Evolutionary conservation across 2,113 vertebrate genomes (phyloP).

Genomic region (Percopsis transmontana): DNA sequence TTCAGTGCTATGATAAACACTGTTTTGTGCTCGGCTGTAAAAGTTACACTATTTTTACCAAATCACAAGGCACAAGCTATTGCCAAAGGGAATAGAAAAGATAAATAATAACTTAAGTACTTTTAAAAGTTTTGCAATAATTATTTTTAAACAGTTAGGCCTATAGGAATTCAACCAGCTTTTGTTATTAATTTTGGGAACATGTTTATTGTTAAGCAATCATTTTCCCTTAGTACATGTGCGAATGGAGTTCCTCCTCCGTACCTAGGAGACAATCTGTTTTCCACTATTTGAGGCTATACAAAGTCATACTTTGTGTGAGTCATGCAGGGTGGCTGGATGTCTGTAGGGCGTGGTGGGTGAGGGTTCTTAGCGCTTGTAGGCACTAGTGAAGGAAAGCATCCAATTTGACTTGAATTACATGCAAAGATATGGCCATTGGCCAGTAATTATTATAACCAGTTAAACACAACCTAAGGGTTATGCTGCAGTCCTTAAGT

Average conservation of each 20-base stretch:
- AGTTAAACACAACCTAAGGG: background rate
- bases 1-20: background rate
- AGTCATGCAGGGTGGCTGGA: slow-evolving; percentile 67
- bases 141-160: no score
- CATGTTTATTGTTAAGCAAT: background rate
- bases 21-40: background rate
- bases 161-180: no score
- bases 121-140: no score
- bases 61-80: no score
- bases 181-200: background rate
- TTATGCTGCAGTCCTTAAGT: background rate
- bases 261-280: slow-evolving; percentile 51
- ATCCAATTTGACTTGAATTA: slow-evolving; percentile 60
- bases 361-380: slow-evolving; percentile 51
- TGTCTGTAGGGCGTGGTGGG: slow-evolving; percentile 67
- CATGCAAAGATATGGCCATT: slow-evolving; percentile 40
- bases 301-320: slow-evolving; percentile 60
- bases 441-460: slow-evolving; percentile 21
- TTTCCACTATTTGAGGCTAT: slow-evolving; percentile 60
- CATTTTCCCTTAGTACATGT: slow-evolving; percentile 41
- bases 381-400: slow-evolving; percentile 44
- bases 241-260: slow-evolving; percentile 52
- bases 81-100: no score
- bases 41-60: background rate
- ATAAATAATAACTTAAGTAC: no score